A percentile compares a stretch with the other conserved stretches of the same genome.
phyloP scores from a whole-genome alignment of 2,113 vertebrate genomes.

The Dasyurus viverrinus region DNA sequence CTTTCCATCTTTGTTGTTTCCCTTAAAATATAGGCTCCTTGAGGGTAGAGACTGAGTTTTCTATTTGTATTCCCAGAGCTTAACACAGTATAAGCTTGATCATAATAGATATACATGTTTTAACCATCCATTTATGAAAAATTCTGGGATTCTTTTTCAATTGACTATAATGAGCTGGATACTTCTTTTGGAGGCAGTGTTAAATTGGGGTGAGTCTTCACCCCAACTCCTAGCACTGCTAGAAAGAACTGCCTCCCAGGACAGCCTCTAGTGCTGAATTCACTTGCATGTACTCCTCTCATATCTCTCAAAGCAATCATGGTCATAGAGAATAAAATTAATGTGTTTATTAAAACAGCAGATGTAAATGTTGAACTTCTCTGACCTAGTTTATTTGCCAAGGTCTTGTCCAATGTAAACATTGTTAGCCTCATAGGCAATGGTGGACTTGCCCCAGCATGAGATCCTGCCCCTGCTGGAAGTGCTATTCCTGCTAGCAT shows the following conservation, averaged over 20 bases:
- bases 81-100: too few relatives aligned
- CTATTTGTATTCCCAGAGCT: too few relatives aligned
- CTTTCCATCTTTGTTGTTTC: too few relatives aligned
- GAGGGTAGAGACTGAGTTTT: too few relatives aligned
- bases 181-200: background rate
- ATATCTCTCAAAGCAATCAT: background rate
- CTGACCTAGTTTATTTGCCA: background rate
- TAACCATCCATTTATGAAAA: background rate
- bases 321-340: background rate
- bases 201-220: background rate
- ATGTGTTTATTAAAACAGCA: background rate
- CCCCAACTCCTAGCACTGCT: background rate
- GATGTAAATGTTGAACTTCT: background rate
- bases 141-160: background rate
- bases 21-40: too few relatives aligned
- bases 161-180: background rate
- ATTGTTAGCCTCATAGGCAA: constrained; percentile 97
- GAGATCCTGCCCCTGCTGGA: constrained; percentile 80
- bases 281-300: background rate
- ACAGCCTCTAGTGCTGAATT: background rate
- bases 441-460: constrained; percentile 88
- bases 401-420: constrained; percentile 94
- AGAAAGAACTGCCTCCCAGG: background rate
- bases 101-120: background rate
- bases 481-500: constrained; percentile 79